Conservation (phyloP, 2,797 vertebrate genomes). For the Botia kubotai region DNA sequence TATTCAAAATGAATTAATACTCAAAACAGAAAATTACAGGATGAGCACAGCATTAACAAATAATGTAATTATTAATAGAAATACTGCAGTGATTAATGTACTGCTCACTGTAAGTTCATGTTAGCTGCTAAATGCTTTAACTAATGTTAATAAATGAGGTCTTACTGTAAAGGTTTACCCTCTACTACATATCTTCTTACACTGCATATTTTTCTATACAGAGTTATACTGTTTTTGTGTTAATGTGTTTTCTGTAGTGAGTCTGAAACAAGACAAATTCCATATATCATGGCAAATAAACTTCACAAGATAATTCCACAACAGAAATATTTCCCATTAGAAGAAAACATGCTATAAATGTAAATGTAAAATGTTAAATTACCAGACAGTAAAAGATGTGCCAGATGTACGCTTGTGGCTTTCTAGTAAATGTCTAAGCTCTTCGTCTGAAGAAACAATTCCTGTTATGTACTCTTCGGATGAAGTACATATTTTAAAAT, state of each 20-base stretch:
- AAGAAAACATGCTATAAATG: not conserved
- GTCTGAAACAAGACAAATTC: not conserved
- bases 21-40: not conserved
- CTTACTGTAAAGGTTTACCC: not conserved
- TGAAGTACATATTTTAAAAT: conserved; percentile 6
- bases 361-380: not conserved
- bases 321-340: not conserved
- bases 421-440: not conserved
- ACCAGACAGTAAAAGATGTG: not conserved
- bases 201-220: not conserved
- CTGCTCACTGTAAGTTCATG: not conserved
- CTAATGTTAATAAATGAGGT: not conserved
- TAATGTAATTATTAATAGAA: not conserved
- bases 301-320: not conserved
- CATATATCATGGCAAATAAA: not conserved
- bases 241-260: not conserved
- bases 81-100: not conserved
- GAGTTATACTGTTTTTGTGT: not conserved
- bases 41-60: not conserved
- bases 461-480: not conserved
- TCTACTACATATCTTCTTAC: not conserved
- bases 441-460: not conserved
- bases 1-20: not conserved
- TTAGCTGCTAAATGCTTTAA: not conserved
- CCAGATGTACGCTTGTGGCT: not conserved